Base-by-base conservation (phyloP, 2,797 vertebrate species). In the Acrossocheilus fasciatus region DNA sequence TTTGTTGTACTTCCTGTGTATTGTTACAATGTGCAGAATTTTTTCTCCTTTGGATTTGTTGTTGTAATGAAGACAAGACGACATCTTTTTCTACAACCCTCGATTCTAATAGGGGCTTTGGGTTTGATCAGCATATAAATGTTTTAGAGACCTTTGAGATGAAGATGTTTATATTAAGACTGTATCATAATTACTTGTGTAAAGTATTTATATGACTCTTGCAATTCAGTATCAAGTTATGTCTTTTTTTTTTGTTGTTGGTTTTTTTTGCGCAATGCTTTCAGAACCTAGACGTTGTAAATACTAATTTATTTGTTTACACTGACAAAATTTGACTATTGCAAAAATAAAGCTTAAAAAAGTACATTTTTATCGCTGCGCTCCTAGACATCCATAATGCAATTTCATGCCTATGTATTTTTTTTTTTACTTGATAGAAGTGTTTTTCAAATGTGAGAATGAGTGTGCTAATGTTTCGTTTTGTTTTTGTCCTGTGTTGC, bases 251-350 rank as follows among this genome's bases (percentile, higher is more conserved):
- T 62, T 77, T 4, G n/a, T 91, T 1, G 26, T 83, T 87, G 36
- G 83, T 79, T 80, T 18, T 30, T 64, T 64, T 64, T 64, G 12
- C 59, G 91, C 66, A 84, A 91, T 92, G 89, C 91, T 92, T 90
- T 92, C 91, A 94, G 94, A 95, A 96, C 92, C 94, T 94, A 95
- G 94, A 96, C 94, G 95, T 93, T 99, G 98, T 99, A 98, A 97
- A 98, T 99, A 98, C 93, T 96, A 97, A 99, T 99, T 99, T 99
- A 99, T 99, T 98, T 98, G 97, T 98, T 97, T 95, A 96, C 96
- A 94, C 90, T 96, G 96, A 97, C 95, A 91, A 89, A 95, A 92
- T 93, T 94, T 93, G 94, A 94, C 92, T 95, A 93, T 93, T 74
- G 64, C 76, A 70, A 78, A 85, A 88, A 76, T 88, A 69, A 72